A percentile compares a stretch with the other conserved stretches of the same genome.
These are phyloP conservation scores for Tyrophagus putrescentiae DNA, from an alignment of 1,140 invertebrate species.

Conservation along the genomic window DNA sequence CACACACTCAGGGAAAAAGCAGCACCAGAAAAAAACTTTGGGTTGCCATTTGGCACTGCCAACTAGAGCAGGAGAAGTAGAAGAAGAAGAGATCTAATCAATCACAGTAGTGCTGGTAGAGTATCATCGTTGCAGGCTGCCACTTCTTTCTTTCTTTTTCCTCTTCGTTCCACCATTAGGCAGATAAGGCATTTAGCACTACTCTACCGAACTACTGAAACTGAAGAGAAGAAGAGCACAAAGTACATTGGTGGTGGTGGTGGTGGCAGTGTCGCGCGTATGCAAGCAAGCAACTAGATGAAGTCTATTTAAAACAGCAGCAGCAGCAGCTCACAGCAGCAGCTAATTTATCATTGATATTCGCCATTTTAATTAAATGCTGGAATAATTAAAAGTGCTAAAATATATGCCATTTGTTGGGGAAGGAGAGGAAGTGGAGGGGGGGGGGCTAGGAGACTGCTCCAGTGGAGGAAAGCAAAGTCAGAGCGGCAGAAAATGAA, in stretches of 20 bases:
- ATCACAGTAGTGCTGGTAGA: neutral
- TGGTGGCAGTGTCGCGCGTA: too few species aligned
- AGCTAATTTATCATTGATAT: slow-evolving; percentile 12
- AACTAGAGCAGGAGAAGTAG: too few species aligned
- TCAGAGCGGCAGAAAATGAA: neutral
- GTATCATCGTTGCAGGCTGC: neutral
- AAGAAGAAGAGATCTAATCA: slow-evolving; percentile 13
- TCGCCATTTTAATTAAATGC: slow-evolving; percentile 8
- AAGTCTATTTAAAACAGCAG: neutral
- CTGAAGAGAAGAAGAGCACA: neutral
- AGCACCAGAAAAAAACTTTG: too few species aligned
- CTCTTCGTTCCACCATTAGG: too few species aligned
- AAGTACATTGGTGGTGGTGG: too few species aligned
- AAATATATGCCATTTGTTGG: slow-evolving; percentile 4
- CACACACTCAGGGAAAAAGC: too few species aligned
- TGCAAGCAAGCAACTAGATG: too few species aligned
- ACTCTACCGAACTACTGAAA: neutral
- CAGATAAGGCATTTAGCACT: neutral
- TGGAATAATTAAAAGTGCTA: slow-evolving; percentile 13
- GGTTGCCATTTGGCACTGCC: too few species aligned
- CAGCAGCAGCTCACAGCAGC: neutral
- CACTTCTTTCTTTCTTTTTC: too few species aligned
- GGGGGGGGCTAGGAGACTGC: neutral
- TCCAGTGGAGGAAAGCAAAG: too few species aligned
- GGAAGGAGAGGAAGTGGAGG: neutral